Percentiles rank a stretch among this genome's conserved stretches.
Conservation (phyloP, 2,113 vertebrate genomes). For the Casuarius casuarius region DNA sequence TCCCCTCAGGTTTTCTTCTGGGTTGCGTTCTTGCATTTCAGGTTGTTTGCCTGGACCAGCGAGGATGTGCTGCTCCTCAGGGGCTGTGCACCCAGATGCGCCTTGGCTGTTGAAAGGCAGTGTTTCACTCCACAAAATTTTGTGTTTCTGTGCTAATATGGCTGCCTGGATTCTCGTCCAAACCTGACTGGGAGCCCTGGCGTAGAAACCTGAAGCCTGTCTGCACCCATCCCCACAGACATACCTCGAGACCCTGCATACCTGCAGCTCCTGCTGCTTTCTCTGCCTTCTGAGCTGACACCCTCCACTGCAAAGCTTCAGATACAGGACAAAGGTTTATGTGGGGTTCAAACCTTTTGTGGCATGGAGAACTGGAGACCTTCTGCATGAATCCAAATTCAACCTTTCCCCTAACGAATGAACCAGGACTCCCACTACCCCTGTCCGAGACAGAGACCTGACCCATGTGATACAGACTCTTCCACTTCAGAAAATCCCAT, state of each 20-base stretch:
- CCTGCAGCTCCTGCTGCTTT: not conserved
- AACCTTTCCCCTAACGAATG: accelerated
- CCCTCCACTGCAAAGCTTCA: not conserved
- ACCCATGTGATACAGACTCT: not conserved
- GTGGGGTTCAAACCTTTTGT: not conserved
- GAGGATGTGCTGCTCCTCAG: not conserved
- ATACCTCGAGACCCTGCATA: not conserved
- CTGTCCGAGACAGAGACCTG: not conserved
- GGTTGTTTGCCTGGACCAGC: not conserved
- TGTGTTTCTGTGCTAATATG: accelerated
- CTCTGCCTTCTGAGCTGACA: not conserved
- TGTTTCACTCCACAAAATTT: not conserved
- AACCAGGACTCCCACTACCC: accelerated
- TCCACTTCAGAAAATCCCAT: not conserved
- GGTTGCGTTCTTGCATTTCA: not conserved
- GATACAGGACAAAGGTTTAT: not conserved
- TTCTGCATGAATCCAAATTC: accelerated
- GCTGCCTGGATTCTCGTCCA: not conserved
- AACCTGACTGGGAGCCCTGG: not conserved
- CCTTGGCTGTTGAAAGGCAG: not conserved
- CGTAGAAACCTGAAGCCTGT: not conserved
- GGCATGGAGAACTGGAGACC: not conserved
- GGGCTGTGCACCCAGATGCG: not conserved
- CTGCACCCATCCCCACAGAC: not conserved
- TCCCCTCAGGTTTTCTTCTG: not conserved